Evolutionary conservation across 2,797 vertebrate genomes (phyloP), one percentile per base, ranked within the genome.

Genomic region (Taeniopygia guttata): DNA sequence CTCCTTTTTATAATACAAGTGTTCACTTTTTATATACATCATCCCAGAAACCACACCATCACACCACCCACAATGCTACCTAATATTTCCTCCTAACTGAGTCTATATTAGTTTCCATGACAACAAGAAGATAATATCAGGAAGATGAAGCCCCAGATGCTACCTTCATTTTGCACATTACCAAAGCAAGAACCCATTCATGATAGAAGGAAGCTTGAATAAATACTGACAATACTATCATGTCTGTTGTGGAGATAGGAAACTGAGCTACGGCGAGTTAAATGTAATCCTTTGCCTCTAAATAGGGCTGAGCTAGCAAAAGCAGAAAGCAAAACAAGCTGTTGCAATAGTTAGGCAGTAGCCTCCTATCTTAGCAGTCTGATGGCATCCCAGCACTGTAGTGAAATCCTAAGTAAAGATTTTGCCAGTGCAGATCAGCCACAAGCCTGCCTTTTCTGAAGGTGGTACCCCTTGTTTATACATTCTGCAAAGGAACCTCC

Each of bases 71-170:
- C 45, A 32, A 16, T 8, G 18, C 51, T 75, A 58, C 64, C 20
- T 55, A 79, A 4, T 82, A 60, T 27, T 81, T 81, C 63, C 51
- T 87, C 55, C 60, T 72, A 52, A 58, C 34, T 45, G 74, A 90
- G 49, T n/a, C 76, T 84, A 11, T 64, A 63, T 84, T 68, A n/a
- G 92, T 96, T 95, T 92, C 92, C 54, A 69, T 80, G 91, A 91
- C 76, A 91, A 96, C 78, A 81, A 48, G 27, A 67, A 46, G 77
- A 91, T 42, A 43, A 11, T 56, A 76, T 51, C 20, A 77, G 67
- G 66, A 95, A 42, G 78, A 75, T 16, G 32, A 79, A 69, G 27
- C 58, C 30, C 13, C 58, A 52, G 36, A 63, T 58, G 26, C 22
- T 68, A 22, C 38, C 36, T 68, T 73, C 85, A 45, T 78, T 90